Evolutionary conservation across 2,797 vertebrate species (phyloP), one percentile per base, ranked within the genome.

Genomic region (Thalassophryne amazonica): DNA sequence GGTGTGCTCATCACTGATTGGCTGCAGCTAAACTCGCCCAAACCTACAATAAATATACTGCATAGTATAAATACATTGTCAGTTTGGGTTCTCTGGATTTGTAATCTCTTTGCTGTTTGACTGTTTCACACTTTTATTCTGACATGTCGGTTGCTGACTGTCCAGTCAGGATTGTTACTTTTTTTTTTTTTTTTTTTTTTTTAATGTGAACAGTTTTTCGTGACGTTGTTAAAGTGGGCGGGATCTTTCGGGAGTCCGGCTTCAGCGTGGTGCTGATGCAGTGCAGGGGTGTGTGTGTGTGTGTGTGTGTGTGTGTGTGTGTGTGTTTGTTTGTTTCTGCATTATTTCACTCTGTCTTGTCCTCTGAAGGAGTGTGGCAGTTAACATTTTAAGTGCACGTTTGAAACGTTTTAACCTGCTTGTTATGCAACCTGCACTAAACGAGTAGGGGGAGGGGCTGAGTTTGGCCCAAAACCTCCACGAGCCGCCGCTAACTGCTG

Each of bases 181-280:
- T n/a, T n/a, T n/a, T n/a, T n/a, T n/a, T n/a, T n/a, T n/a, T n/a
- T n/a, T n/a, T n/a, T n/a, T n/a, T 55, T 61, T 68, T 61, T 71
- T 24, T 70, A 68, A 73, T 69, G 50, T 50, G 69, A 84, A 65
- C 65, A 28, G 57, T 67, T 42, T 68, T 75, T 66, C 81, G 42
- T 62, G 64, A 76, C 77, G 73, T 69, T 58, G 73, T 76, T 74
- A 84, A 61, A 72, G 23, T 8, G 28, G 71, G 53, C 13, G 23
- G 22, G 37, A 62, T 63, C 45, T 3, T 1, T 30, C 2, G 78
- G 73, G 64, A 70, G 49, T 57, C 43, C 15, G 3, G 38, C 53
- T 49, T 73, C 54, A 34, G 41, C 15, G 24, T 31, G 8, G 35
- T 20, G 17, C 33, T 61, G 58, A 69, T 74, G 39, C 50, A 49